Evolutionary conservation across 2,888 invertebrate genomes (phyloP), one percentile per base, ranked within the genome.

Genomic region (Masnerella sp.): DNA sequence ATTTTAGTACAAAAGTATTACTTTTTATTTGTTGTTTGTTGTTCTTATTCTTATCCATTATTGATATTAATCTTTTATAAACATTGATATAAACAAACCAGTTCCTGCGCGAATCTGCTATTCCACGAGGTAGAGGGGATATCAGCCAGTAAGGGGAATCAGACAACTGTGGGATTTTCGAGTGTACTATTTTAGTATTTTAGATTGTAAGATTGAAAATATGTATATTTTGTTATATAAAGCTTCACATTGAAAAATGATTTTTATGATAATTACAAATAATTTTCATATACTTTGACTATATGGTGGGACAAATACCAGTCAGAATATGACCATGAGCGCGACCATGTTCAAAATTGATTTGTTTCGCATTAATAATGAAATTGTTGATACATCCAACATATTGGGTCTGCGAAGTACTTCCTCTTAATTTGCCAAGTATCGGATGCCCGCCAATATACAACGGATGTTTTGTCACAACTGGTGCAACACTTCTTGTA

Each of bases 361-460:
- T 85, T 0, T 82, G 78, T 20, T 75, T 76, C 34, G 88, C 87
- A 59, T 89, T 90, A 43, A 95, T 91, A 51, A 89, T 85, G 1
- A 95, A 89, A 82, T 94, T 93, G 52, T 89, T 90, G 42, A 97
- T 92, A 84, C 96, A 95, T 15, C 96, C 95, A 30, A 94, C 92
- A 87, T 91, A 98, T 7, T 93, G 92, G 18, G 91, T 90, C 9
- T 90, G 89, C 0, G 95, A 93, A 32, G 90, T 90, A 2, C 95
- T 90, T 1, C 96, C 97, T 22, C 91, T 88, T 0, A 90, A 83
- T 74, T 36, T 67, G 1, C n/a, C 12, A 64, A 89, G 84, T 59
- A 90, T 89, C 1, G 93, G 93, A 87, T 97, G 94, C 0, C 98
- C 98, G 14, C 99, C 99, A 80, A 99, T 90, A 88, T 94, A 98